Percentiles rank a stretch among this genome's conserved stretches.
Conservation (phyloP, 2,113 vertebrate species). For the Corythoichthys intestinalis region DNA sequence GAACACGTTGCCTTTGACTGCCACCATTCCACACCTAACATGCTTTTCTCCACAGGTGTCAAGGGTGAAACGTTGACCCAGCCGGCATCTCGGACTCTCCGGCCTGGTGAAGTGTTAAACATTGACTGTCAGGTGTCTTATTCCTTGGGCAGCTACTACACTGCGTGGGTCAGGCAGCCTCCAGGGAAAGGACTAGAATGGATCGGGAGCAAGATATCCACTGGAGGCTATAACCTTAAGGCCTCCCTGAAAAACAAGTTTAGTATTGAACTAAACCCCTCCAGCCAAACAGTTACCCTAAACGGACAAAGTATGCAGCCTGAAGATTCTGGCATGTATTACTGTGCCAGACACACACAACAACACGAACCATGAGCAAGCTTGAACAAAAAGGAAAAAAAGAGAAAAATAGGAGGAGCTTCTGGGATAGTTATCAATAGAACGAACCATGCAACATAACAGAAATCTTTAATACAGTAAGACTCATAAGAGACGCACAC, state of each 20-base stretch:
- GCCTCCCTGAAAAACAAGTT: conserved; percentile 40
- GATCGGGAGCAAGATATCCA: neutral
- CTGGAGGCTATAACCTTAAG: neutral
- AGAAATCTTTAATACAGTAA: too few species aligned
- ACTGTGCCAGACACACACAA: conserved; percentile 37
- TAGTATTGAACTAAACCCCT: conserved; percentile 21
- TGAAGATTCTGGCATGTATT: conserved; percentile 53
- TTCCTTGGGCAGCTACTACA: neutral
- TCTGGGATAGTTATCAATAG: too few species aligned
- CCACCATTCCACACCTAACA: neutral
- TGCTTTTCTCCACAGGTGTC: conserved; percentile 13
- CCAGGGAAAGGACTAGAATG: conserved; percentile 44
- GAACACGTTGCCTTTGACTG: neutral
- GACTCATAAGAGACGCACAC: too few species aligned
- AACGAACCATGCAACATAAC: too few species aligned
- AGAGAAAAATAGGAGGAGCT: neutral
- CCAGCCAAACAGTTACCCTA: conserved; percentile 27
- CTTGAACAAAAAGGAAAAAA: conserved; percentile 33
- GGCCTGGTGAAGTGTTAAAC: conserved; percentile 30
- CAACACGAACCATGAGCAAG: conserved; percentile 18
- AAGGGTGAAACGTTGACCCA: conserved; percentile 36
- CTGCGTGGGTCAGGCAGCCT: conserved; percentile 45
- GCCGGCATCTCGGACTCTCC: conserved; percentile 34
- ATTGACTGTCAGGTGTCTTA: conserved; percentile 40
- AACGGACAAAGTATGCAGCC: conserved; percentile 33